Evolutionary conservation across 2,797 vertebrate genomes (phyloP).

Genomic region (Arnoldichthys spilopterus): DNA sequence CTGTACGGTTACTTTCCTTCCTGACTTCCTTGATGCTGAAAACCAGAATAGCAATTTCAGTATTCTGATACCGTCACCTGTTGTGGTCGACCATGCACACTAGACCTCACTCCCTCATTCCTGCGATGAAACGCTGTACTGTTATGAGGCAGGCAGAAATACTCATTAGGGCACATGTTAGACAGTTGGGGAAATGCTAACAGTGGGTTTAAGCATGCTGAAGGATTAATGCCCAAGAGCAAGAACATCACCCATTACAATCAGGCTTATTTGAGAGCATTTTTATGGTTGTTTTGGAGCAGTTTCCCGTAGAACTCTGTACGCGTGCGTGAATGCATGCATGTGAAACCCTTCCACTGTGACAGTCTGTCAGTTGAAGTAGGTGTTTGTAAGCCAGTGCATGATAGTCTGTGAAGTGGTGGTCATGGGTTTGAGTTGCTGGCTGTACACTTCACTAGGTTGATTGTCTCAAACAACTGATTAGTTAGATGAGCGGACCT

Average conservation of each 20-base stretch:
- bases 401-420: background rate
- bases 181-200: slow-evolving; percentile 2
- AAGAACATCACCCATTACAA: background rate
- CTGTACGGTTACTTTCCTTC: no score
- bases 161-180: background rate
- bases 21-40: no score
- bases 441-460: background rate
- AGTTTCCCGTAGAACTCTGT: slow-evolving; percentile 29
- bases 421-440: background rate
- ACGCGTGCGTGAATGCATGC: background rate
- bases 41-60: no score
- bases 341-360: slow-evolving; percentile 17
- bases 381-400: slow-evolving; percentile 22
- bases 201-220: background rate
- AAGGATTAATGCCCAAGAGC: background rate
- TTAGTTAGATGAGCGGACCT: no score
- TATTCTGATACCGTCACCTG: no score
- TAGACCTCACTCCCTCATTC: background rate
- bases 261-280: background rate
- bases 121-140: background rate
- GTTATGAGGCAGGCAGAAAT: background rate
- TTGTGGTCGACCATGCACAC: background rate
- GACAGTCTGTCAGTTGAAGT: slow-evolving; percentile 13
- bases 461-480: background rate
- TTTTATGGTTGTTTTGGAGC: slow-evolving; percentile 23